Evolutionary conservation across 1,140 invertebrate species (phyloP).

Genomic region (Brachystomella parvula): DNA sequence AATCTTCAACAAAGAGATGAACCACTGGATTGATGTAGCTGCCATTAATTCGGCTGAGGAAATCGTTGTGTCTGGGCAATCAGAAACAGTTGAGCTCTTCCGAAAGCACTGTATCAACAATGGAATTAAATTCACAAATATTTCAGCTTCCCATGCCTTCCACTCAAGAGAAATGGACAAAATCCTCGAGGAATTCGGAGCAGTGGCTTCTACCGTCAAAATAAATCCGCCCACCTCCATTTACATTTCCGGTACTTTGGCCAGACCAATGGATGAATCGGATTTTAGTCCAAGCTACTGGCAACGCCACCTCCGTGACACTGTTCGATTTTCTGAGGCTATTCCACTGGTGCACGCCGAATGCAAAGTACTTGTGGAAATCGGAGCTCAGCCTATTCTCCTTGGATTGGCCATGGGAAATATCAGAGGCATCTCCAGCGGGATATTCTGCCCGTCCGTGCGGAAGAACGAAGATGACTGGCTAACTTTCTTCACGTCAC

Average conservation of each 20-base stretch:
- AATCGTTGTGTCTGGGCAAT: slow-evolving; percentile 18
- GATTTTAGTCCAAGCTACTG: slow-evolving; percentile 18
- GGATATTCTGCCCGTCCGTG: slow-evolving; percentile 17
- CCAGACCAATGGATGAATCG: not conserved
- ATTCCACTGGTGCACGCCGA: slow-evolving; percentile 6
- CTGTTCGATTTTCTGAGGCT: slow-evolving; percentile 16
- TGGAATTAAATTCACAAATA: slow-evolving; percentile 2
- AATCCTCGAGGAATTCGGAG: slow-evolving; percentile 19
- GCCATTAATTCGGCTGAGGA: slow-evolving; percentile 21
- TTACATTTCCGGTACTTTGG: slow-evolving; percentile 15
- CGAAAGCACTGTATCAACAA: slow-evolving; percentile 6
- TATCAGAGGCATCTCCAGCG: slow-evolving; percentile 3
- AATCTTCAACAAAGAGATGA: slow-evolving; percentile 14
- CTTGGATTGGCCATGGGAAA: slow-evolving; percentile 17
- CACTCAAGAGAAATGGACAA: slow-evolving; percentile 25
- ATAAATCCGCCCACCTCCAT: not conserved
- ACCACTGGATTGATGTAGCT: slow-evolving; percentile 16
- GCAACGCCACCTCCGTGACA: slow-evolving; percentile 16
- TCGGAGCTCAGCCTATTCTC: slow-evolving; percentile 22
- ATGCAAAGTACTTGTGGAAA: slow-evolving; percentile 16
- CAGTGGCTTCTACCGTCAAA: not conserved
- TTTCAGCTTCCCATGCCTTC: slow-evolving; percentile 18
- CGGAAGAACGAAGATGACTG: slow-evolving; percentile 22
- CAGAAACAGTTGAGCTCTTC: not conserved
- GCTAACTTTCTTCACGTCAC: slow-evolving; percentile 13